These are phyloP conservation scores for Oryzias dopingdopingensis DNA, from an alignment of 2,797 vertebrate species.

Conservation along the genomic window DNA sequence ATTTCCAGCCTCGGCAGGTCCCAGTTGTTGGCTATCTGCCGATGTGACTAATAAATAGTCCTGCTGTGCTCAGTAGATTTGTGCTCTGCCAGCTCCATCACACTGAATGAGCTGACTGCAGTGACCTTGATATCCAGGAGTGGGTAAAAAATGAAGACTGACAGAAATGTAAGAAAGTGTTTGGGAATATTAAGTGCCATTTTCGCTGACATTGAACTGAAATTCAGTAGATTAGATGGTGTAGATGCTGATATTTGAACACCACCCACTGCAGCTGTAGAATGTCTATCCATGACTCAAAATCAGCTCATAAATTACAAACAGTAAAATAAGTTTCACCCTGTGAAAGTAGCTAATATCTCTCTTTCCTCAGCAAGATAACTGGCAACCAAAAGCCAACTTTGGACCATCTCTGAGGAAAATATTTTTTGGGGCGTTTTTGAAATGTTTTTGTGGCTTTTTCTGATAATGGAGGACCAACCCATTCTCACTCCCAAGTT, in stretches of 20 bases:
- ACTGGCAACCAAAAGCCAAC: conserved; percentile 16
- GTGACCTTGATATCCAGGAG: conserved; percentile 58
- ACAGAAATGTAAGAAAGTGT: conserved; percentile 70
- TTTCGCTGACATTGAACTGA: conserved; percentile 57
- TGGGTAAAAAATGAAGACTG: conserved; percentile 63
- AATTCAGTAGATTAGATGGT: conserved; percentile 35
- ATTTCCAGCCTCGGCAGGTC: neutral
- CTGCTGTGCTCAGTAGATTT: conserved; percentile 22
- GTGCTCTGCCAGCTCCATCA: conserved; percentile 11
- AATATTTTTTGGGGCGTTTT: neutral
- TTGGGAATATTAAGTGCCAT: conserved; percentile 62
- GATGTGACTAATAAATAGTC: conserved; percentile 2
- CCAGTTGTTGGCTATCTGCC: neutral
- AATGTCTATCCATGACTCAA: conserved; percentile 37
- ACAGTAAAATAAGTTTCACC: conserved; percentile 7
- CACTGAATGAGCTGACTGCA: conserved; percentile 17
- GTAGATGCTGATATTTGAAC: conserved; percentile 39
- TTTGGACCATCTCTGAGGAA: neutral
- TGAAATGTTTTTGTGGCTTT: neutral
- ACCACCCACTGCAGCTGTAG: conserved; percentile 45
- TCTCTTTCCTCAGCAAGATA: conserved; percentile 18
- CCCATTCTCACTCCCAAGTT: too few species aligned
- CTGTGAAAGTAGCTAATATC: conserved; percentile 22
- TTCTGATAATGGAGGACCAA: too few species aligned
- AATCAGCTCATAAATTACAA: conserved; percentile 41